Conservation (phyloP, 2,113 vertebrate species). For the Shinisaurus crocodilurus region DNA sequence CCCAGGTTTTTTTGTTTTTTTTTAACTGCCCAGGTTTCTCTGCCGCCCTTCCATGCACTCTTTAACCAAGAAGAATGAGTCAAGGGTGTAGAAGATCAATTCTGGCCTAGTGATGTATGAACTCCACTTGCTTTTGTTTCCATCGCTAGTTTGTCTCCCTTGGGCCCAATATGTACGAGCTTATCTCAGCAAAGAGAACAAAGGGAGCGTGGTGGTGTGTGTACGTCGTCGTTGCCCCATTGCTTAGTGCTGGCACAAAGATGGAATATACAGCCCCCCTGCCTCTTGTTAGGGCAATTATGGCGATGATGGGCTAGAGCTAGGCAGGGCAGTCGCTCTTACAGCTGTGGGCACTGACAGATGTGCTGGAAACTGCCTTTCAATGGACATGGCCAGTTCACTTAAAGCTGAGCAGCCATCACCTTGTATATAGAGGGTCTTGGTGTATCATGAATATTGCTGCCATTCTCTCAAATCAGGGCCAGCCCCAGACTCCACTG, state of each 20-base stretch:
- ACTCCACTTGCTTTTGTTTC: background rate
- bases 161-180: background rate
- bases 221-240: background rate
- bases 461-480: background rate
- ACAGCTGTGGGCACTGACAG: background rate
- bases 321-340: background rate
- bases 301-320: background rate
- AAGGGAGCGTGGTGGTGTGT: background rate
- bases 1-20: too few species aligned
- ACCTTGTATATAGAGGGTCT: background rate
- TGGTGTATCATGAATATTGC: background rate
- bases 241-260: background rate
- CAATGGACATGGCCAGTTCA: background rate
- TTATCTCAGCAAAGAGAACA: constrained; percentile 37
- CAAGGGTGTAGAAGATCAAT: constrained; percentile 8
- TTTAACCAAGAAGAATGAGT: constrained; percentile 27
- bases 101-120: constrained; percentile 18
- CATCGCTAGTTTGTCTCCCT: background rate
- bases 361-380: background rate
- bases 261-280: background rate
- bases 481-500: too few species aligned
- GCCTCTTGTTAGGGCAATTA: background rate
- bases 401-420: background rate
- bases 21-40: background rate
- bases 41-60: background rate